Evolutionary conservation across 2,888 invertebrate genomes (phyloP).

Genomic region (Caenorhabditis angaria): DNA sequence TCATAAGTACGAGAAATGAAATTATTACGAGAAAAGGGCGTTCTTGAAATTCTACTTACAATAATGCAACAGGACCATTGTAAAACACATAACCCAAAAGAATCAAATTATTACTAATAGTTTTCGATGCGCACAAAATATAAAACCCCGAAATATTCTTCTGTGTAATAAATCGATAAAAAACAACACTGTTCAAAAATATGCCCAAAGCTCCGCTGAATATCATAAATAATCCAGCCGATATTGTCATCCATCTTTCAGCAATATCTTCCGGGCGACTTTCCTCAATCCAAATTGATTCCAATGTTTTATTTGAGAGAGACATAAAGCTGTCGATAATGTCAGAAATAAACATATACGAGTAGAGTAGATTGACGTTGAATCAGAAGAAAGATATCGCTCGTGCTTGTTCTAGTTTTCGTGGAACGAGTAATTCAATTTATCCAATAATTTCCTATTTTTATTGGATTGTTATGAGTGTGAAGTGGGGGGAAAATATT

Average conservation of each 20-base stretch:
- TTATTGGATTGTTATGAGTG: too few relatives aligned
- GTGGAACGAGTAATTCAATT: too few relatives aligned
- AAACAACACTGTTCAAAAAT: neutral
- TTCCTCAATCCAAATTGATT: slow-evolving; percentile 32
- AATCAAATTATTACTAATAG: slow-evolving; percentile 30
- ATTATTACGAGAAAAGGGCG: too few relatives aligned
- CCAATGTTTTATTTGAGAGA: slow-evolving; percentile 19
- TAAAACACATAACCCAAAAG: slow-evolving; percentile 23
- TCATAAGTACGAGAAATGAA: too few relatives aligned
- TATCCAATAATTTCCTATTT: too few relatives aligned
- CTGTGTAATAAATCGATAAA: slow-evolving; percentile 5
- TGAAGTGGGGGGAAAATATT: too few relatives aligned
- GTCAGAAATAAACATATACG: too few relatives aligned
- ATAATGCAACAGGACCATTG: slow-evolving; percentile 32
- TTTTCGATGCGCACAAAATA: slow-evolving; percentile 38
- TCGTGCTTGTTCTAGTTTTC: too few relatives aligned
- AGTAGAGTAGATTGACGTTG: too few relatives aligned
- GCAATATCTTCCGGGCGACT: slow-evolving; percentile 35
- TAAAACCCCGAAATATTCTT: slow-evolving; percentile 35
- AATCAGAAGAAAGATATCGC: too few relatives aligned
- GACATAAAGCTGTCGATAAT: slow-evolving; percentile 16
- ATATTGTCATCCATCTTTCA: slow-evolving; percentile 28
- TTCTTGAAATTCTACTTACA: too few relatives aligned
- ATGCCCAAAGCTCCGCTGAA: neutral
- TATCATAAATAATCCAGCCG: slow-evolving; percentile 30